Percentiles rank a stretch among this genome's conserved stretches.
Conservation (phyloP, 2,888 invertebrate genomes). For the Molorchus minor region DNA sequence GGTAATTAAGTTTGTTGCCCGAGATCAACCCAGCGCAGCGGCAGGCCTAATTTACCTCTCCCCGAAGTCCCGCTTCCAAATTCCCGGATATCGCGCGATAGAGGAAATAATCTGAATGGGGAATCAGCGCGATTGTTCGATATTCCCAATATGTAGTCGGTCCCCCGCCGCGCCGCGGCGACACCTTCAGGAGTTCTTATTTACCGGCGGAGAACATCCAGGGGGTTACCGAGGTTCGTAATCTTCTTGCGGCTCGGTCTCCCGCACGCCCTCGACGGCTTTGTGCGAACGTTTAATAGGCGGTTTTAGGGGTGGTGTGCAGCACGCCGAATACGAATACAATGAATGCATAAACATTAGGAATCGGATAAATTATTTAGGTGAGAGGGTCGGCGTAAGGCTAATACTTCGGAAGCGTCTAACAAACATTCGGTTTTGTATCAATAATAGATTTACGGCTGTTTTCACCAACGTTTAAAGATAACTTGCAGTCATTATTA, state of each 20-base stretch:
- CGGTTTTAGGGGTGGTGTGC: constrained; percentile 8
- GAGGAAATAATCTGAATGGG: constrained; percentile 17
- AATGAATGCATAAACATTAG: constrained; percentile 20
- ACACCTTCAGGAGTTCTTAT: constrained; percentile 15
- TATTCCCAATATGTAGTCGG: constrained; percentile 17
- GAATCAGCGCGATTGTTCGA: constrained; percentile 18
- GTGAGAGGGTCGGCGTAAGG: too few species aligned
- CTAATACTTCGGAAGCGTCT: too few species aligned
- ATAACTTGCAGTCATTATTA: too few species aligned
- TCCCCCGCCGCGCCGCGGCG: neutral
- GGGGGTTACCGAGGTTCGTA: constrained; percentile 3
- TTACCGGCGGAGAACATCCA: neutral
- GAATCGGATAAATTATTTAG: constrained; percentile 10
- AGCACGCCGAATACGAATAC: neutral
- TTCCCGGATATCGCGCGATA: constrained; percentile 8
- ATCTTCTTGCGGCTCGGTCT: constrained; percentile 16
- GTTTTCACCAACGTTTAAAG: too few species aligned
- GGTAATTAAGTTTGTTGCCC: too few species aligned
- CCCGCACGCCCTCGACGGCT: constrained; percentile 3
- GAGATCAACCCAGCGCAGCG: neutral
- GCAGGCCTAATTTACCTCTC: neutral
- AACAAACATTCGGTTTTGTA: too few species aligned
- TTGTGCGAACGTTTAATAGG: constrained; percentile 11
- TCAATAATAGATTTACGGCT: too few species aligned
- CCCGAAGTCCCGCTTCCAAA: neutral